These are phyloP conservation scores for Camelus bactrianus DNA, from an alignment of 2,113 vertebrate species.

Conservation along the genomic window DNA sequence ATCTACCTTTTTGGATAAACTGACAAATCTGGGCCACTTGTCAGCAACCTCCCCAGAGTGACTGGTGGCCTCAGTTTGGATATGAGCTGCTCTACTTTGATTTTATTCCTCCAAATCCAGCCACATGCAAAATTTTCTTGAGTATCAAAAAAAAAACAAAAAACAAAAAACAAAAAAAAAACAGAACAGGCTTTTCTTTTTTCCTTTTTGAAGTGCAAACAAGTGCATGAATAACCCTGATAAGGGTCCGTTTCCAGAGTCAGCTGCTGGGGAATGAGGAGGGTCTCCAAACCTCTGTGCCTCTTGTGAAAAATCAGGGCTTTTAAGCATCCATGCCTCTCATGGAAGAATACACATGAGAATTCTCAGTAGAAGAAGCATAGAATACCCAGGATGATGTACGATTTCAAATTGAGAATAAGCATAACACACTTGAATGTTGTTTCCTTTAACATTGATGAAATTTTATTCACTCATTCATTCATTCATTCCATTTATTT, in stretches of 20 bases:
- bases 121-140: conserved; percentile 72
- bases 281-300: not conserved
- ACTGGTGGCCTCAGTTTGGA: conserved; percentile 66
- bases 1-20: conserved; percentile 71
- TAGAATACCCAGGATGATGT: not conserved
- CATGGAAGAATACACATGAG: not conserved
- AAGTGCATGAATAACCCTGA: conserved; percentile 41
- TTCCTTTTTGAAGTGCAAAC: conserved; percentile 61
- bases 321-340: not conserved
- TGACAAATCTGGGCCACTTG: conserved; percentile 79
- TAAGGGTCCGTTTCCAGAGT: conserved; percentile 55
- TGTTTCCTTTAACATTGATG: not conserved
- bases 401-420: not conserved
- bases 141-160: conserved; percentile 78
- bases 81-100: conserved; percentile 67
- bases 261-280: not conserved
- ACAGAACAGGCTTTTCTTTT: conserved; percentile 51
- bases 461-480: not conserved
- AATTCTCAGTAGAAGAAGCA: not conserved
- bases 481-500: not conserved
- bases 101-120: conserved; percentile 76
- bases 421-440: not conserved
- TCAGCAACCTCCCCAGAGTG: conserved; percentile 76
- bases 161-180: conserved; percentile 70
- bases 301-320: not conserved